Evolutionary conservation across 2,113 vertebrate species (phyloP).

Genomic region (Hypanus sabinus): DNA sequence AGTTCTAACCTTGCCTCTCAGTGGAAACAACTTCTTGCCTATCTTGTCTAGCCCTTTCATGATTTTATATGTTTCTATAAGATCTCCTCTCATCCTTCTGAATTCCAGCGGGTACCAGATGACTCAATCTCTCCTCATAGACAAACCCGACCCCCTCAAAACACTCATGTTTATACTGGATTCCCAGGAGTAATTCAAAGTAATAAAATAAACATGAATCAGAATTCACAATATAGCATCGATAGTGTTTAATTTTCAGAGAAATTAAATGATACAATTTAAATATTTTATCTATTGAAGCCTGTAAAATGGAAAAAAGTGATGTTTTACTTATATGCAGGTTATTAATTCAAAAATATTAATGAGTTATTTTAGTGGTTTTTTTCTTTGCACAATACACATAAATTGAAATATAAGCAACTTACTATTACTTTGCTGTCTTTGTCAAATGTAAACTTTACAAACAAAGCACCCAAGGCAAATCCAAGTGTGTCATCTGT

Average conservation of each 20-base stretch:
- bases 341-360: neutral
- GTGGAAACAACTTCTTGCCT: no score
- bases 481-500: conserved; percentile 91
- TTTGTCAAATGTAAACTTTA: conserved; percentile 89
- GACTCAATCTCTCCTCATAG: no score
- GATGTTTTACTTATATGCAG: neutral
- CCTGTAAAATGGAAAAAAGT: neutral
- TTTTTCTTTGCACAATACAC: neutral
- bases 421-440: conserved; percentile 91
- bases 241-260: neutral
- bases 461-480: conserved; percentile 86
- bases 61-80: no score
- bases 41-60: no score
- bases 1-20: no score
- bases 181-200: neutral
- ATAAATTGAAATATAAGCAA: conserved; percentile 36
- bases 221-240: neutral
- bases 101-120: no score
- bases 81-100: no score
- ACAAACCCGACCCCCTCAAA: no score
- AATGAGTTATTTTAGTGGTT: neutral
- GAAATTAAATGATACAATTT: neutral
- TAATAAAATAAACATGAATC: neutral
- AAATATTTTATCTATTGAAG: neutral
- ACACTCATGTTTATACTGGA: neutral